These are phyloP conservation scores for Amblyopsis rosae DNA, from an alignment of 2,113 vertebrate species.

Conservation along the genomic window DNA sequence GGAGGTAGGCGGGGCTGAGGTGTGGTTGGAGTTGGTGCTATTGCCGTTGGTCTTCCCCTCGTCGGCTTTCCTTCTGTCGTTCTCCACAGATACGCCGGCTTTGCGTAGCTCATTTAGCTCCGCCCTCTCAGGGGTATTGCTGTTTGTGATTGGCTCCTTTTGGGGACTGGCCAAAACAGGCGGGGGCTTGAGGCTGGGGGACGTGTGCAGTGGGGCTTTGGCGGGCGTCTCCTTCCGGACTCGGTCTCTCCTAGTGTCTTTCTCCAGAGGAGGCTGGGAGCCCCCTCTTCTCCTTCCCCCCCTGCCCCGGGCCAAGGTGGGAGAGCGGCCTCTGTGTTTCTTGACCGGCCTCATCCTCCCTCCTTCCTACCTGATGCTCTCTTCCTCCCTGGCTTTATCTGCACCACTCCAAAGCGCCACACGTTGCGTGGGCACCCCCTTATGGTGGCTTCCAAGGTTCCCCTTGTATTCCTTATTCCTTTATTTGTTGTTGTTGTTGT, in stretches of 20 bases:
- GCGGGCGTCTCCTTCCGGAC: conserved; percentile 61
- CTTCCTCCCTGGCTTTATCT: not conserved
- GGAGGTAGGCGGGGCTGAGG: conserved; percentile 55
- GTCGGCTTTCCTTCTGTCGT: conserved; percentile 57
- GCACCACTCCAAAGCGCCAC: conserved; percentile 40
- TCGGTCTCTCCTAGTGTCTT: conserved; percentile 62
- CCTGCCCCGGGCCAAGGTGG: conserved; percentile 80
- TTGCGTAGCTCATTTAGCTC: conserved; percentile 66
- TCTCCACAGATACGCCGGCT: conserved; percentile 54
- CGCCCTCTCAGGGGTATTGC: conserved; percentile 54
- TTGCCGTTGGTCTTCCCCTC: conserved; percentile 56
- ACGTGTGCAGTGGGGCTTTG: conserved; percentile 59
- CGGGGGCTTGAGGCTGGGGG: conserved; percentile 36
- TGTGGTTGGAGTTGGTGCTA: conserved; percentile 51
- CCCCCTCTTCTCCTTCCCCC: conserved; percentile 75
- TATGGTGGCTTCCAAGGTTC: conserved; percentile 55
- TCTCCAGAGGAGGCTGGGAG: conserved; percentile 56
- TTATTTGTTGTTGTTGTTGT: conserved; percentile 6
- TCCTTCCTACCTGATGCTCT: conserved; percentile 26
- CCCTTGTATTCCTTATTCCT: conserved; percentile 39
- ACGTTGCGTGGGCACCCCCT: conserved; percentile 36
- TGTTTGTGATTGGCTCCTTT: conserved; percentile 58
- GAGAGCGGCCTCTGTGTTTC: conserved; percentile 76
- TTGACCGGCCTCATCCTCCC: conserved; percentile 86
- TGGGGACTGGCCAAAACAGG: conserved; percentile 43